Evolutionary conservation across 64 coral and sea anemone species (phyloP).

Genomic region (Astreopora myriophthalma): DNA sequence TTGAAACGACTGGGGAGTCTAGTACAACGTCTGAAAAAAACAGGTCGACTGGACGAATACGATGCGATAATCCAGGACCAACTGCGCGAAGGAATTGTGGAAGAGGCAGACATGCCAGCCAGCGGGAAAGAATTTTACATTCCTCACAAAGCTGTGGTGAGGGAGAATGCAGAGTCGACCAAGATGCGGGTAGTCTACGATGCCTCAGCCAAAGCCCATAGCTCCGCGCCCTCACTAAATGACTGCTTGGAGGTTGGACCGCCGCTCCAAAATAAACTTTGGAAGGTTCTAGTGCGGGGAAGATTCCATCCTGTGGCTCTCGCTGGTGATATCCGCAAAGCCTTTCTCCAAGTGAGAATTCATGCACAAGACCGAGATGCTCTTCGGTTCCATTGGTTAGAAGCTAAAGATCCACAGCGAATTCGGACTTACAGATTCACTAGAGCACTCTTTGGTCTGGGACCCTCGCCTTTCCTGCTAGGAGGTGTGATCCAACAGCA

Average conservation of each 20-base stretch:
- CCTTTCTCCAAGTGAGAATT: neutral
- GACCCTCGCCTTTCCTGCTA: neutral
- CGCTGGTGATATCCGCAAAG: conserved; percentile 8
- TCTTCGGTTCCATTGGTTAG: neutral
- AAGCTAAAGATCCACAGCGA: neutral
- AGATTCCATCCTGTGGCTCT: conserved; percentile 8
- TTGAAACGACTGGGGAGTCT: conserved; percentile 27
- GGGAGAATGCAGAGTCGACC: conserved; percentile 41
- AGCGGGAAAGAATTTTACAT: conserved; percentile 30
- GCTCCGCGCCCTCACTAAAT: conserved; percentile 28
- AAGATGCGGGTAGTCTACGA: conserved; percentile 44
- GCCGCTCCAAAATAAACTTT: conserved; percentile 31
- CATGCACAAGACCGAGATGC: neutral
- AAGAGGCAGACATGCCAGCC: neutral
- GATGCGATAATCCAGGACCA: conserved; percentile 56
- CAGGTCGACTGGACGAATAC: conserved; percentile 18
- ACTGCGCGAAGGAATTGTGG: conserved; percentile 32
- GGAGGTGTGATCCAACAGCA: neutral
- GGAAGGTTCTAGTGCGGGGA: conserved; percentile 12
- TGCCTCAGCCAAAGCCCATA: conserved; percentile 17
- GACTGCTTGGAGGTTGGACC: conserved; percentile 66
- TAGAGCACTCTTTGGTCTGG: neutral
- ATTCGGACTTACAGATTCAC: conserved; percentile 4
- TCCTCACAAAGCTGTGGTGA: conserved; percentile 56
- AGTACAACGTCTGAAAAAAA: conserved; percentile 23